Evolutionary conservation across 2,888 invertebrate species (phyloP).

Genomic region (Embidobia sp.): DNA sequence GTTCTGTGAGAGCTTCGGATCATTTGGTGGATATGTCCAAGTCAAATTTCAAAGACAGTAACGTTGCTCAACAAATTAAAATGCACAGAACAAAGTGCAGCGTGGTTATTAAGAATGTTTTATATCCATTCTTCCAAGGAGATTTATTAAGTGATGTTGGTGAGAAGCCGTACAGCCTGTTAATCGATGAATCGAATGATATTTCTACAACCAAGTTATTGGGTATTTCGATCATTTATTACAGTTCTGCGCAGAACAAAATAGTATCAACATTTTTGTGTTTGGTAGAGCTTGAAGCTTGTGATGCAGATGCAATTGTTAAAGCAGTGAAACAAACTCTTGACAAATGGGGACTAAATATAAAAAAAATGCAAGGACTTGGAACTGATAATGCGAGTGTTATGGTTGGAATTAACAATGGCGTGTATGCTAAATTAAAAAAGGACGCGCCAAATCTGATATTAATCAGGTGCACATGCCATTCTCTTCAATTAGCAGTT

Average conservation of each 20-base stretch:
- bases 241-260: constrained; percentile 2
- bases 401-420: constrained; percentile 76
- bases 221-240: constrained; percentile 62
- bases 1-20: constrained; percentile 5
- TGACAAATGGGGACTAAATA: constrained; percentile 49
- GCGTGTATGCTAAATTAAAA: constrained; percentile 74
- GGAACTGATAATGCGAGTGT: constrained; percentile 77
- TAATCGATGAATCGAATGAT: constrained; percentile 71
- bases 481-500: constrained; percentile 75
- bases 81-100: constrained; percentile 68
- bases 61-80: constrained; percentile 45
- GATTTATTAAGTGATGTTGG: constrained; percentile 64
- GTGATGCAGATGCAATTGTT: constrained; percentile 36
- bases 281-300: constrained; percentile 10
- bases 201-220: constrained; percentile 65
- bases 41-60: constrained; percentile 40
- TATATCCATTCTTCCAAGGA: constrained; percentile 56
- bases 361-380: constrained; percentile 72
- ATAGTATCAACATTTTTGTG: constrained; percentile 22
- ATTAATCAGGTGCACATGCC: constrained; percentile 75
- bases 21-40: constrained; percentile 35
- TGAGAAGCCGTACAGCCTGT: constrained; percentile 64
- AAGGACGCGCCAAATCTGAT: constrained; percentile 67
- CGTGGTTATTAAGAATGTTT: constrained; percentile 62
- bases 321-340: constrained; percentile 36